These are phyloP conservation scores for Ptyas mucosa DNA, from an alignment of 2,113 vertebrate species.

Conservation along the genomic window DNA sequence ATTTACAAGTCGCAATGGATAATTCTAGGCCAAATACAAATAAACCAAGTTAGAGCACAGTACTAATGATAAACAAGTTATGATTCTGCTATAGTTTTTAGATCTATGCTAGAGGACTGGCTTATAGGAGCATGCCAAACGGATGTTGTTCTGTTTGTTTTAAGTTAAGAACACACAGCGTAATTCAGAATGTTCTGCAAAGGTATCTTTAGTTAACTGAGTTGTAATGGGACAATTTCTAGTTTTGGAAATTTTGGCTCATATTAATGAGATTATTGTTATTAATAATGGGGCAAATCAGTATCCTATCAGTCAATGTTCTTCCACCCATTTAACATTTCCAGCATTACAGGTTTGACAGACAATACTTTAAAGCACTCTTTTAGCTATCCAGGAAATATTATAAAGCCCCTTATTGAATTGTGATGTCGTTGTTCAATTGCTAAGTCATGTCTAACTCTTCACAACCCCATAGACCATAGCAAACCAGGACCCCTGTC, in stretches of 20 bases:
- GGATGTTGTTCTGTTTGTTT: neutral
- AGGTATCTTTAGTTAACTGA: neutral
- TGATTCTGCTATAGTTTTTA: neutral
- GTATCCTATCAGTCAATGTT: neutral
- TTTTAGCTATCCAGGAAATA: neutral
- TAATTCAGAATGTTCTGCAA: neutral
- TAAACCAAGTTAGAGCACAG: neutral
- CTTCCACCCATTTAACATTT: neutral
- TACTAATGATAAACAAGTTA: neutral
- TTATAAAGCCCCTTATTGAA: neutral
- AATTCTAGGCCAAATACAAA: neutral
- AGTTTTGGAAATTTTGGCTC: too few species aligned
- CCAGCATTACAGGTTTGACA: neutral
- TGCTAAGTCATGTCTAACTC: neutral
- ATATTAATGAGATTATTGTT: neutral
- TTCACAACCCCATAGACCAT: neutral
- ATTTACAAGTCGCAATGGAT: neutral
- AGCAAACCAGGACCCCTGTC: too few species aligned
- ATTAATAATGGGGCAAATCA: neutral
- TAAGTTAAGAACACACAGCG: neutral
- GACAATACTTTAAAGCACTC: neutral
- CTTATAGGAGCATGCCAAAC: neutral
- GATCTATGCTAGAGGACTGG: neutral
- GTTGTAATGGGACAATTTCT: too few species aligned
- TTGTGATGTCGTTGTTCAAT: neutral